Evolutionary conservation across 2,797 vertebrate genomes (phyloP).

Genomic region (Arremon aurantiirostris): DNA sequence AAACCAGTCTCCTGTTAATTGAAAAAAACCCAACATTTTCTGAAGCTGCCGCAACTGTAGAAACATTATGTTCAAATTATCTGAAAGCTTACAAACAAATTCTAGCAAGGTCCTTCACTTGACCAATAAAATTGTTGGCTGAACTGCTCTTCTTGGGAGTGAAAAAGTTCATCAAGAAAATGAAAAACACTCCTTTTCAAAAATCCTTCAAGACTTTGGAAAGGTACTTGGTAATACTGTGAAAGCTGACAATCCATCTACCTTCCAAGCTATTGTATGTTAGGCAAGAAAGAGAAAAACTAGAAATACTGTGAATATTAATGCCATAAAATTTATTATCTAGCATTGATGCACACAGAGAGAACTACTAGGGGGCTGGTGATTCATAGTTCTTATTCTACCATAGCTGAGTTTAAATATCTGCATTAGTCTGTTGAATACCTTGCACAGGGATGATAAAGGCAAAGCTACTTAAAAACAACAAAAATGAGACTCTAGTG

Average conservation of each 20-base stretch:
- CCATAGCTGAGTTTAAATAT: neutral
- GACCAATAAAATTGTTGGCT: neutral
- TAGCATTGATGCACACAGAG: neutral
- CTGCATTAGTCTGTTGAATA: neutral
- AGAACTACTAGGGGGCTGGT: neutral
- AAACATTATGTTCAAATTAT: neutral
- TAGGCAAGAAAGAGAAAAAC: neutral
- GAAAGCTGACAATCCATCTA: neutral
- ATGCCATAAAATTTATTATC: neutral
- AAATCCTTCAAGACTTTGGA: neutral
- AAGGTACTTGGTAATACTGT: neutral
- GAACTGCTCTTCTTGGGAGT: neutral
- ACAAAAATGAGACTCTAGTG: neutral
- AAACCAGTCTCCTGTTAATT: neutral
- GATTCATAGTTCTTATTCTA: neutral
- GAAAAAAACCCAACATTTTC: neutral
- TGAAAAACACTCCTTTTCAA: neutral
- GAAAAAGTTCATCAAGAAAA: neutral
- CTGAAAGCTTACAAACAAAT: neutral
- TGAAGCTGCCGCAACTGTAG: neutral
- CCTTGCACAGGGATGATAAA: neutral
- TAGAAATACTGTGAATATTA: neutral
- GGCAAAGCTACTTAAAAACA: neutral
- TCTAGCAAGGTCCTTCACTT: neutral
- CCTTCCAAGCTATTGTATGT: neutral